phyloP scores from a whole-genome alignment of 2,113 vertebrate genomes.

The Orientallactaga bullata region DNA sequence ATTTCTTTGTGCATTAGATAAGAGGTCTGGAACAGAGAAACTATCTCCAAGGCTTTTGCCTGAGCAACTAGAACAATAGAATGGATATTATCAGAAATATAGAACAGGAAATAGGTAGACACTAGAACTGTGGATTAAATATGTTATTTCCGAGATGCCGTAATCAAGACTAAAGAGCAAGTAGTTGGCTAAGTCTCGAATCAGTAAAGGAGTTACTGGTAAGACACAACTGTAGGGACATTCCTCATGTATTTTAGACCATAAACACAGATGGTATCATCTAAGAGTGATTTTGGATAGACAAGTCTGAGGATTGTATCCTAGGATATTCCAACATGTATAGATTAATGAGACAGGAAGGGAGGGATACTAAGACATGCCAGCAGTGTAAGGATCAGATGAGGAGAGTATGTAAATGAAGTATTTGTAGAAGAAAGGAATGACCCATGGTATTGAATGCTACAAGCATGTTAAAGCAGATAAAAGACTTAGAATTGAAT shows the following conservation, averaged over 20 bases:
- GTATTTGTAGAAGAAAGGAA: slow-evolving; percentile 20
- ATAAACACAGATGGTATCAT: background rate
- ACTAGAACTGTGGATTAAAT: background rate
- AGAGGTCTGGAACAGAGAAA: background rate
- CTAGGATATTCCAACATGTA: background rate
- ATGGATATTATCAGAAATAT: background rate
- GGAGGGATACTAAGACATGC: background rate
- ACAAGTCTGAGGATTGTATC: background rate
- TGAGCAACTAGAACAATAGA: background rate
- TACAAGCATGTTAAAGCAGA: background rate
- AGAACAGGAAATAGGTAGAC: background rate
- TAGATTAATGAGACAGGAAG: background rate
- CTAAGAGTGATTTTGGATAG: background rate
- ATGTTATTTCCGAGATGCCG: background rate
- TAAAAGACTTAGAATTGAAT: background rate
- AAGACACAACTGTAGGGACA: background rate
- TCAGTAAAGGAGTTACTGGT: background rate
- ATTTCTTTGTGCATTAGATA: background rate
- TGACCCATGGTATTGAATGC: background rate
- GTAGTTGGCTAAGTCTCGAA: background rate
- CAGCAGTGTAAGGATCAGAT: background rate
- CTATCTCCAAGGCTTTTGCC: background rate
- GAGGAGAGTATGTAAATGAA: background rate
- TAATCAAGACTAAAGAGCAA: background rate
- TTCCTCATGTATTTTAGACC: background rate